Base-by-base conservation (phyloP, 2,797 vertebrate genomes). In the Otus scops region DNA sequence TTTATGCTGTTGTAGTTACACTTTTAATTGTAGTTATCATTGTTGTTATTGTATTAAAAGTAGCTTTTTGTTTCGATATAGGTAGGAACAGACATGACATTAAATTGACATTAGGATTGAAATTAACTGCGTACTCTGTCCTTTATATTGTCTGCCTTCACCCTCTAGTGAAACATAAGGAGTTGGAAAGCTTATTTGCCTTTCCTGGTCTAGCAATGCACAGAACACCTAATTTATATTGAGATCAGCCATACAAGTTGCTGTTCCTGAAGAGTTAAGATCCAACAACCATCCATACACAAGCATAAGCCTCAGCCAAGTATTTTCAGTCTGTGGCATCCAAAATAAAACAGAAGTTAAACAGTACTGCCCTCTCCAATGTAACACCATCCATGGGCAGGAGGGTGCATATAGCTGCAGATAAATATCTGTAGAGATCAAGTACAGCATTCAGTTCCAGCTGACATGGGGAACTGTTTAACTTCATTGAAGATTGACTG, bases 161-260 rank as follows among this genome's bases (percentile, higher is more conserved):
- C 27, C 36, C 20, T 77, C 24, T 34, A 63, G 76, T 71, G 76
- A 81, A 84, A 92, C 47, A 26, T 21, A 56, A 67, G 78, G 57
- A 73, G n/a, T 24, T 91, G 74, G 59, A 93, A 90, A 82, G 27
- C n/a, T 90, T 77, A 45, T 92, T 95, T 95, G 73, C 71, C 45
- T 87, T 91, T 86, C 39, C 39, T 79, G 48, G 53, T 61, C 50
- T 92, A 47, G 50, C 65, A 61, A 23, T 85, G 79, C 73, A 56
- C 38, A 61, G 64, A 78, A 23, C 69, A 81, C 43, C 53, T 84
- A 89, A 88, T 93, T 96, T 80, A 54, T 51, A 84, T 24, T 30
- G 54, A 86, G 77, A 77, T 86, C 88, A 84, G 28, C 51, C 69
- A 59, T 32, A 38, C 67, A 76, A 45, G 48, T 79, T 92, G 51